A percentile compares a stretch with the other conserved stretches of the same genome.
Conservation (phyloP, 2,113 vertebrate species). For the Paratilapia polleni region DNA sequence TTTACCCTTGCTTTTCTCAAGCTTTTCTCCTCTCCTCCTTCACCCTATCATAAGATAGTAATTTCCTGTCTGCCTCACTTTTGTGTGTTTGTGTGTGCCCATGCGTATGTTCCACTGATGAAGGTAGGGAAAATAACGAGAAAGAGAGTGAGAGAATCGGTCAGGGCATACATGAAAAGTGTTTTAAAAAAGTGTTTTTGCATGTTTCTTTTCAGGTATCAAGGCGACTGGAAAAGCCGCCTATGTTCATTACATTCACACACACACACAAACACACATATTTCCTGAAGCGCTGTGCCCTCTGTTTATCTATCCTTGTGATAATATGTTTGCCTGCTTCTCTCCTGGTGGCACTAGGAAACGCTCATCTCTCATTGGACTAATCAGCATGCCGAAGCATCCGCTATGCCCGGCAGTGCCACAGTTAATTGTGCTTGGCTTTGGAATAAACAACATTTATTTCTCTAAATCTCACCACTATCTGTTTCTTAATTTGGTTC, state of each 20-base stretch:
- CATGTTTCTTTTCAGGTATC: conserved; percentile 14
- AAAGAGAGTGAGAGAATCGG: not conserved
- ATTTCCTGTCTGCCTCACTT: conserved; percentile 54
- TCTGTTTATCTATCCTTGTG: conserved; percentile 68
- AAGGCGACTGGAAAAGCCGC: not conserved
- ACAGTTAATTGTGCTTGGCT: conserved; percentile 79
- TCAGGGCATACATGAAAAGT: not conserved
- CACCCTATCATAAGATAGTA: conserved; percentile 5
- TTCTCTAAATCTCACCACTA: conserved; percentile 64
- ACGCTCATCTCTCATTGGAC: conserved; percentile 74
- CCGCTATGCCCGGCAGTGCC: conserved; percentile 75
- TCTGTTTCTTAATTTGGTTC: conserved; percentile 63
- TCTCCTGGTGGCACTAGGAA: conserved; percentile 70
- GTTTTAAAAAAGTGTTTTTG: not conserved
- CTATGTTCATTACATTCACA: not conserved
- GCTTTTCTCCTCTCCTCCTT: not conserved
- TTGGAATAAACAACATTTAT: conserved; percentile 77
- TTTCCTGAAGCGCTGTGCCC: conserved; percentile 46
- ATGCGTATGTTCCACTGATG: not conserved
- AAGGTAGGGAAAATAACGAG: not conserved
- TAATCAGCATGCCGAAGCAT: conserved; percentile 77
- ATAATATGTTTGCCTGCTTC: conserved; percentile 66
- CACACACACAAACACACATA: not conserved
- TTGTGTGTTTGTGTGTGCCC: conserved; percentile 1
- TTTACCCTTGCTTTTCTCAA: not conserved